Conservation (phyloP, 2,113 vertebrate species). For the Oxyruncus cristatus region DNA sequence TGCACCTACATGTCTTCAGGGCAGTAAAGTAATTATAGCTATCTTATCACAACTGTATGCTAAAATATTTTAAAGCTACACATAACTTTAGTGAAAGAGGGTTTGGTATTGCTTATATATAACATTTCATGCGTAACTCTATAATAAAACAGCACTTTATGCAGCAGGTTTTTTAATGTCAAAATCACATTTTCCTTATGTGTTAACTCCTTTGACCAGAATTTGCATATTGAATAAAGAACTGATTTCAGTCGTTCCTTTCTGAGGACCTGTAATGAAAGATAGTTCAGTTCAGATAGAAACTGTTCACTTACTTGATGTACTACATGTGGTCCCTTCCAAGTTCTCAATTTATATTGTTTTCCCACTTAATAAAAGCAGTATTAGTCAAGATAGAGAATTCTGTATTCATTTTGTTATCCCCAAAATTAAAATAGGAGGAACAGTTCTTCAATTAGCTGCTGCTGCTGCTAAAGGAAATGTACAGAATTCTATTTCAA, state of each 20-base stretch:
- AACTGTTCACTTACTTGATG: background rate
- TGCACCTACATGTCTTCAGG: background rate
- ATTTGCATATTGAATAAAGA: background rate
- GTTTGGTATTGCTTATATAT: background rate
- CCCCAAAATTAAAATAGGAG: background rate
- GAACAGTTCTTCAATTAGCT: background rate
- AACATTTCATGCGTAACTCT: background rate
- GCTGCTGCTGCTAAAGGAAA: background rate
- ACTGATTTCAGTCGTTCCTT: background rate
- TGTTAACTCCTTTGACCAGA: background rate
- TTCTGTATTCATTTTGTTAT: background rate
- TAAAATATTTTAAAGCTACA: background rate
- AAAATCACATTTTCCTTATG: background rate
- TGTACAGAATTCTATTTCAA: background rate
- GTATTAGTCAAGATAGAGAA: background rate
- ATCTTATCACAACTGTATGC: background rate
- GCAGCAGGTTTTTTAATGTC: background rate
- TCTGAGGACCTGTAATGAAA: background rate
- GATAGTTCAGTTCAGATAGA: background rate
- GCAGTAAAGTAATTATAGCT: background rate
- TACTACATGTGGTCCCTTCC: background rate
- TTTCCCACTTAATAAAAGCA: background rate
- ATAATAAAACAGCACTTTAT: background rate
- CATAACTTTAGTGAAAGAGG: background rate
- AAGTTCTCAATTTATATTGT: background rate